These are phyloP conservation scores for Galbula dea DNA, from an alignment of 2,113 vertebrate genomes.

Conservation along the genomic window DNA sequence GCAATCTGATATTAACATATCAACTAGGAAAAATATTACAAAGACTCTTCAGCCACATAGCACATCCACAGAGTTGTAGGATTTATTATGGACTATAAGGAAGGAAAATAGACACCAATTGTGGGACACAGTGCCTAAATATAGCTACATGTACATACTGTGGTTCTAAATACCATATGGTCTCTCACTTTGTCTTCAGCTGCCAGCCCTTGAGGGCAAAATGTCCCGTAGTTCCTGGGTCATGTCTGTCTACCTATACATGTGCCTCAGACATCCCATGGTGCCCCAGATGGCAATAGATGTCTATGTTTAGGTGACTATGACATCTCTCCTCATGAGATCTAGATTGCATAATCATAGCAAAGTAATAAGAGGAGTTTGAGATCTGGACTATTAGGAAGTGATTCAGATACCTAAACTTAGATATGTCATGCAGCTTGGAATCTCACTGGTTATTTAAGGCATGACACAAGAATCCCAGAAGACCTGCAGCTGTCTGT, in stretches of 20 bases:
- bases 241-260: neutral
- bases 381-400: neutral
- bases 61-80: neutral
- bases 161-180: neutral
- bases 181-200: neutral
- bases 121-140: neutral
- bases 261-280: neutral
- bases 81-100: neutral
- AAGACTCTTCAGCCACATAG: neutral
- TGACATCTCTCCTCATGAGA: neutral
- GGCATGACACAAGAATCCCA: neutral
- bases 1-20: neutral
- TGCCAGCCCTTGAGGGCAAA: neutral
- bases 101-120: neutral
- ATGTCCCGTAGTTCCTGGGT: neutral
- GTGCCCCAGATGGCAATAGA: neutral
- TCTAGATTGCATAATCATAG: neutral
- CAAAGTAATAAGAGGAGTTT: neutral
- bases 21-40: neutral
- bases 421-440: neutral
- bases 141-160: neutral
- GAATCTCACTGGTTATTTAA: neutral
- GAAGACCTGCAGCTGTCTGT: neutral
- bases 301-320: neutral
- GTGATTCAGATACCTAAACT: neutral